Evolutionary conservation across 2,888 invertebrate species (phyloP).

Genomic region (Tiliacea aurago): DNA sequence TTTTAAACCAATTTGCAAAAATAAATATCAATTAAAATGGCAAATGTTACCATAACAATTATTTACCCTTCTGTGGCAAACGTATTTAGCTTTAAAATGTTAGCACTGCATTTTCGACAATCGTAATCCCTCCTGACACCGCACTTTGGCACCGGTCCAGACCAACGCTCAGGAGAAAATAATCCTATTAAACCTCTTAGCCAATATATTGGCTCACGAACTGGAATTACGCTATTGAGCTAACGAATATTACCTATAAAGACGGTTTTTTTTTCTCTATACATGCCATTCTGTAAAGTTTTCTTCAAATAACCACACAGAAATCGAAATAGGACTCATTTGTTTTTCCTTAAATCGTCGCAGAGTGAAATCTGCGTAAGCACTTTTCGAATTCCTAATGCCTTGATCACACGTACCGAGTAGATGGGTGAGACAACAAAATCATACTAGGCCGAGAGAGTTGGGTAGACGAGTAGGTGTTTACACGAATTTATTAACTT

Average conservation of each 20-base stretch:
- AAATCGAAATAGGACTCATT: neutral
- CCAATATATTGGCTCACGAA: slow-evolving; percentile 11
- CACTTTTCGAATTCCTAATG: too few relatives aligned
- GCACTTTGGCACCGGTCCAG: slow-evolving; percentile 28
- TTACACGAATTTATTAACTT: too few relatives aligned
- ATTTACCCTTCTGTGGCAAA: neutral
- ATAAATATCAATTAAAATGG: too few relatives aligned
- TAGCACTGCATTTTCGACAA: slow-evolving; percentile 9
- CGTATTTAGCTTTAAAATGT: slow-evolving; percentile 1
- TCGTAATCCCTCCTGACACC: slow-evolving; percentile 1
- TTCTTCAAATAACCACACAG: neutral
- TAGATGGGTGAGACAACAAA: too few relatives aligned
- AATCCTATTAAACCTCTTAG: slow-evolving; percentile 34
- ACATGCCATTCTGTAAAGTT: neutral
- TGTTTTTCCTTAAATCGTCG: neutral
- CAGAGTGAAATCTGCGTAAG: neutral
- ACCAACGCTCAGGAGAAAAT: slow-evolving; percentile 4
- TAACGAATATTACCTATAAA: slow-evolving; percentile 1
- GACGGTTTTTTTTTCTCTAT: neutral
- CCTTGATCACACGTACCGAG: too few relatives aligned
- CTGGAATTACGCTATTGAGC: neutral
- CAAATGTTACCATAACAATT: neutral
- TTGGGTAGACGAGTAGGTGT: too few relatives aligned
- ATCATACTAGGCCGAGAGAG: too few relatives aligned
- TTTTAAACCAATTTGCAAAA: too few relatives aligned